Evolutionary conservation across 1,140 invertebrate genomes (phyloP).

Genomic region (Lordiphosa clarofinis): DNA sequence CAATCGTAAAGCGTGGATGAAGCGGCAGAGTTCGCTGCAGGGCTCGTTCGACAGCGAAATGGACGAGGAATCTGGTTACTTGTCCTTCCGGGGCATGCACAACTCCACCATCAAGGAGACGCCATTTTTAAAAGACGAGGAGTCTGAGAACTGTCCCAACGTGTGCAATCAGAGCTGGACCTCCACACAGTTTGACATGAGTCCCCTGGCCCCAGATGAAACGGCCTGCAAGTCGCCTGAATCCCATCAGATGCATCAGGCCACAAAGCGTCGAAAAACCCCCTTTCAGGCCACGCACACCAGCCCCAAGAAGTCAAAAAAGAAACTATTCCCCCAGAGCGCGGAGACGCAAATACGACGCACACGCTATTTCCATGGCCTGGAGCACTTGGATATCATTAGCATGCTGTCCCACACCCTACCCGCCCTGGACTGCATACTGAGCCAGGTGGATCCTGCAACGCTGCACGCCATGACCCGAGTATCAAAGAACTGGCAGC

Average conservation of each 20-base stretch:
- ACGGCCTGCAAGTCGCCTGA: slow-evolving; percentile 26
- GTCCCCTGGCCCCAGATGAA: slow-evolving; percentile 1
- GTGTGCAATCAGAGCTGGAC: slow-evolving; percentile 26
- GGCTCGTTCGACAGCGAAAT: slow-evolving; percentile 30
- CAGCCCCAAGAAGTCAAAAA: slow-evolving; percentile 63
- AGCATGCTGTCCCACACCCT: slow-evolving; percentile 37
- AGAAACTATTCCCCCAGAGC: slow-evolving; percentile 41
- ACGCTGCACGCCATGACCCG: slow-evolving; percentile 59
- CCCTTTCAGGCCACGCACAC: slow-evolving; percentile 41
- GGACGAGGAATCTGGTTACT: slow-evolving; percentile 66
- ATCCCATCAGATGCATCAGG: slow-evolving; percentile 16
- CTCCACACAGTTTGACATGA: slow-evolving; percentile 14
- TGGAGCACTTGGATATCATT: slow-evolving; percentile 52
- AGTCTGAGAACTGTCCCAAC: slow-evolving; percentile 56
- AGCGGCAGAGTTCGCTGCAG: slow-evolving; percentile 23
- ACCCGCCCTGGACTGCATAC: slow-evolving; percentile 54
- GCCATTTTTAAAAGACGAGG: slow-evolving; percentile 60
- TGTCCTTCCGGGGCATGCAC: slow-evolving; percentile 54
- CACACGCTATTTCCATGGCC: slow-evolving; percentile 43
- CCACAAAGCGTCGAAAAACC: slow-evolving; percentile 43
- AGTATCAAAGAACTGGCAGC: slow-evolving; percentile 46
- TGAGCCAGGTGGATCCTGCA: slow-evolving; percentile 30
- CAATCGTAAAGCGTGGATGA: slow-evolving; percentile 31
- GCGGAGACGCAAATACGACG: slow-evolving; percentile 15
- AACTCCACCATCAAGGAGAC: slow-evolving; percentile 60